Evolutionary conservation across 2,113 vertebrate species (phyloP).

Genomic region (Lepus americanus): DNA sequence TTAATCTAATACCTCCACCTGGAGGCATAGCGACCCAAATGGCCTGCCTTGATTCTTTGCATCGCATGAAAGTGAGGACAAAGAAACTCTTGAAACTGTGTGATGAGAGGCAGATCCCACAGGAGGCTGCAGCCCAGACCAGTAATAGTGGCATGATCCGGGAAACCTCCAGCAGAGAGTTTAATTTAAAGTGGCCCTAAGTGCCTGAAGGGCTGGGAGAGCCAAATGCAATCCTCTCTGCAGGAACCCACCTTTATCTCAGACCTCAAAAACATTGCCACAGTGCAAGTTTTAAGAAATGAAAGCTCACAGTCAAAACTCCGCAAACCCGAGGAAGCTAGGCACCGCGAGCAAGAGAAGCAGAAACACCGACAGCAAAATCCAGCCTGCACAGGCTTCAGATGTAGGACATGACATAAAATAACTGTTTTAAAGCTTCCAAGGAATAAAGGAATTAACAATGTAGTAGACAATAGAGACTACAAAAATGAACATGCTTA

Average conservation of each 20-base stretch:
- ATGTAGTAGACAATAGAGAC: background rate
- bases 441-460: background rate
- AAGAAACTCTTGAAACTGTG: background rate
- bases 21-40: background rate
- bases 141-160: background rate
- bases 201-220: background rate
- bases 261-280: background rate
- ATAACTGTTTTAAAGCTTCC: background rate
- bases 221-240: background rate
- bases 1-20: background rate
- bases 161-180: conserved; percentile 11
- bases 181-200: background rate
- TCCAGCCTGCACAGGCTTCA: background rate
- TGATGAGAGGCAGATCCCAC: background rate
- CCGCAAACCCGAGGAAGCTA: conserved; percentile 17
- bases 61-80: background rate
- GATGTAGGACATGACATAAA: background rate
- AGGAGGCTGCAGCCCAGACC: background rate
- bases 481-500: conserved; percentile 11
- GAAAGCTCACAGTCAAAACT: background rate
- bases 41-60: background rate
- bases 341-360: background rate
- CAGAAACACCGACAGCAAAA: background rate
- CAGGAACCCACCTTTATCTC: background rate
- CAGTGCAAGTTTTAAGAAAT: conserved; percentile 27